These are phyloP conservation scores for Mythimna albipuncta DNA, from an alignment of 2,888 invertebrate species.

Conservation along the genomic window DNA sequence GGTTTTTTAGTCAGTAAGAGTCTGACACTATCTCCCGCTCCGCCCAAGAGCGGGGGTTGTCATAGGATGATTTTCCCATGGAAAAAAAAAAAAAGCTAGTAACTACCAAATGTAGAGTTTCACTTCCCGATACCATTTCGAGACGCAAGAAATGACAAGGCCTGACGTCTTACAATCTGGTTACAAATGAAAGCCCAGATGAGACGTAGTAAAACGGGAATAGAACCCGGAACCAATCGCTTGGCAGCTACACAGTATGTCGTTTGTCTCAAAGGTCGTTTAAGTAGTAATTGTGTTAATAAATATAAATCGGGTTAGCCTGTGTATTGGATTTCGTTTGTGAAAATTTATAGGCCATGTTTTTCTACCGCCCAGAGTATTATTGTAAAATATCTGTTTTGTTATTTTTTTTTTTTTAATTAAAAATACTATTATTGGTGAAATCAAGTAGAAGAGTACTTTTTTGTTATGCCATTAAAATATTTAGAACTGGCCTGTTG, in stretches of 20 bases:
- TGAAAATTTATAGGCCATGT: constrained; percentile 30
- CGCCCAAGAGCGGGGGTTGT: too few species aligned
- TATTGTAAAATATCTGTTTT: constrained; percentile 1
- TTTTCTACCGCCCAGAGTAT: constrained; percentile 19
- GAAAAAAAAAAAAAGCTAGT: too few species aligned
- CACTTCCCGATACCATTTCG: constrained; percentile 4
- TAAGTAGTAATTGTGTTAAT: constrained; percentile 38
- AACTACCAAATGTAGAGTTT: constrained; percentile 17
- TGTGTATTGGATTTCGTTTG: constrained; percentile 41
- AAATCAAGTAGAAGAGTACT: background rate
- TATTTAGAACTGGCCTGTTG: too few species aligned
- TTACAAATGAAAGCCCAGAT: constrained; percentile 35
- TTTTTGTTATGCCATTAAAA: background rate
- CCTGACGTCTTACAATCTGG: constrained; percentile 22
- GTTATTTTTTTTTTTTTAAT: background rate
- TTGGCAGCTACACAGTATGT: constrained; percentile 57
- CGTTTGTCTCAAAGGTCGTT: constrained; percentile 60
- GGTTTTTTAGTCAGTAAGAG: too few species aligned
- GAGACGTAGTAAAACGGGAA: constrained; percentile 43
- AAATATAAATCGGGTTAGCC: constrained; percentile 42
- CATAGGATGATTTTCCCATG: too few species aligned
- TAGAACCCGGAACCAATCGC: constrained; percentile 63
- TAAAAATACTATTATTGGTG: background rate
- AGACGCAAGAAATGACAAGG: constrained; percentile 35
- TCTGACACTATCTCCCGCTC: too few species aligned